A percentile compares a stretch with the other conserved stretches of the same genome.
phyloP scores from a whole-genome alignment of 2,797 vertebrate species.

The Cyprinella venusta region DNA sequence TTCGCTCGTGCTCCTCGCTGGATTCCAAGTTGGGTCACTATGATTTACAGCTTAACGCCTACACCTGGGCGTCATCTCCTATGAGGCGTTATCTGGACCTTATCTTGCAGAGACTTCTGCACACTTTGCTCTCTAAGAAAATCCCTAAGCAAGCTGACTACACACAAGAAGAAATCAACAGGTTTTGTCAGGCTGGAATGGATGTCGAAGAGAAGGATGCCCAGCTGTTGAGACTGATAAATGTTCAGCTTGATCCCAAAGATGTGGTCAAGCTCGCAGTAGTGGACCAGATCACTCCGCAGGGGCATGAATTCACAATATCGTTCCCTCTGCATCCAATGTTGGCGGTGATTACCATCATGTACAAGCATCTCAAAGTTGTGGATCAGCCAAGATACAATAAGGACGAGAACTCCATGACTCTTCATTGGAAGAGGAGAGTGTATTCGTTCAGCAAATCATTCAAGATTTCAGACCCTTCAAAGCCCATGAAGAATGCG shows the following conservation, averaged over 20 bases:
- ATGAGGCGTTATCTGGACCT: constrained; percentile 60
- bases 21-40: constrained; percentile 52
- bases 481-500: neutral
- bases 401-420: neutral
- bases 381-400: constrained; percentile 40
- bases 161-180: constrained; percentile 31
- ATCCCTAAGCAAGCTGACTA: neutral
- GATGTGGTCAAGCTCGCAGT: constrained; percentile 40
- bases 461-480: neutral
- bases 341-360: neutral
- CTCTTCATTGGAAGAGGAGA: constrained; percentile 50
- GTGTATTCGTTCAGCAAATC: constrained; percentile 22
- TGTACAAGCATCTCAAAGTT: constrained; percentile 55
- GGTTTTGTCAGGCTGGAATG: constrained; percentile 38
- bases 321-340: constrained; percentile 24
- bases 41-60: constrained; percentile 49
- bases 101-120: constrained; percentile 56
- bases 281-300: constrained; percentile 10
- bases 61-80: constrained; percentile 51
- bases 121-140: constrained; percentile 9
- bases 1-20: constrained; percentile 40
- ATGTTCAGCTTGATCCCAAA: neutral
- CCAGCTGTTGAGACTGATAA: neutral
- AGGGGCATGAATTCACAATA: constrained; percentile 31
- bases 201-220: constrained; percentile 5